phyloP scores from a whole-genome alignment of 1,140 invertebrate genomes.

The Thaumetopoea pityocampa region DNA sequence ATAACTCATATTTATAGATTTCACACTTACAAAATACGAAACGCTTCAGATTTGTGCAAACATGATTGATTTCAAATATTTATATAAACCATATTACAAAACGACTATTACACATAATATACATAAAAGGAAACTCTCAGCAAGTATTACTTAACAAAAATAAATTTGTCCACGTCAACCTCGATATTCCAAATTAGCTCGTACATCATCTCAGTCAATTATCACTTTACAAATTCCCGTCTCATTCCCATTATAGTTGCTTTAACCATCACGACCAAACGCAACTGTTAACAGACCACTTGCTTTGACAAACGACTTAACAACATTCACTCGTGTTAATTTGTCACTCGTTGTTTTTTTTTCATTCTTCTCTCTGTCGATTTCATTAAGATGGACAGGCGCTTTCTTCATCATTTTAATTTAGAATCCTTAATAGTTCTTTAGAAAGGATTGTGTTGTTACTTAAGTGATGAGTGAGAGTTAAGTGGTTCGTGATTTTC shows the following conservation, averaged over 20 bases:
- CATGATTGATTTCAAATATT: no score
- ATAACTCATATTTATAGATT: no score
- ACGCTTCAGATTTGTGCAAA: no score
- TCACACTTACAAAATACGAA: no score
- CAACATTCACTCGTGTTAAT: constrained; percentile 27
- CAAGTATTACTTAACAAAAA: neutral
- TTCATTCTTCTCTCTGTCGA: constrained; percentile 17
- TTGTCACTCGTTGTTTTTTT: constrained; percentile 30
- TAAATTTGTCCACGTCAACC: neutral
- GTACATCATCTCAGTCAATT: neutral
- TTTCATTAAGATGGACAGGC: constrained; percentile 32
- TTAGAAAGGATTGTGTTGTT: constrained; percentile 14
- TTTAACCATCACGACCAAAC: constrained; percentile 10
- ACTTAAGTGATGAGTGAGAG: constrained; percentile 15
- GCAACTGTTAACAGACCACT: constrained; percentile 16
- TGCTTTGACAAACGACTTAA: constrained; percentile 45
- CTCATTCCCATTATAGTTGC: constrained; percentile 10
- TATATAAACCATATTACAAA: no score
- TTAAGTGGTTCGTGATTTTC: neutral
- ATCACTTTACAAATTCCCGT: neutral
- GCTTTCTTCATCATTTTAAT: constrained; percentile 36
- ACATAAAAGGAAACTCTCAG: constrained; percentile 5
- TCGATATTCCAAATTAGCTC: neutral
- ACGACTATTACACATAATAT: no score
- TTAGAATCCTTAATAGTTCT: constrained; percentile 28